Conservation (phyloP, 2,113 vertebrate genomes). For the Thinocorus orbignyianus region DNA sequence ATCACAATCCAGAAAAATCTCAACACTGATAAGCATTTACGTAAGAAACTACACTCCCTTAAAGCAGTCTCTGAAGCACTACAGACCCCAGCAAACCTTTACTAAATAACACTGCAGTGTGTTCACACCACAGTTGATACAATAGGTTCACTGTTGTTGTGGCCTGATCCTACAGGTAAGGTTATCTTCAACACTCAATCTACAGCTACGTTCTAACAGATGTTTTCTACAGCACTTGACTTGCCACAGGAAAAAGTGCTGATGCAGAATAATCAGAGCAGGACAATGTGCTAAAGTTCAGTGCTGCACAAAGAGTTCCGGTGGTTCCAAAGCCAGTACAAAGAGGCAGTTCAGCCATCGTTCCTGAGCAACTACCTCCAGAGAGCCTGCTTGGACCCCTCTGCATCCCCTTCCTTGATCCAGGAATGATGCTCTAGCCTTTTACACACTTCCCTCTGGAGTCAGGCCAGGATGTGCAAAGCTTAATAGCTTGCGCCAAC, state of each 20-base stretch:
- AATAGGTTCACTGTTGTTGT: background rate
- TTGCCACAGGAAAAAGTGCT: background rate
- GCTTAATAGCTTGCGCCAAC: background rate
- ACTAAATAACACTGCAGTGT: background rate
- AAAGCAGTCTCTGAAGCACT: background rate
- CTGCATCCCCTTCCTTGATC: rapidly evolving
- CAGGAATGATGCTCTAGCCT: background rate
- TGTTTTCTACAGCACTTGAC: background rate
- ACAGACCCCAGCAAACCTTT: background rate
- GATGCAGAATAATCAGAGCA: background rate
- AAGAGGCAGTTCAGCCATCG: background rate
- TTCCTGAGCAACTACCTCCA: background rate
- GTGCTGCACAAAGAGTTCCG: background rate
- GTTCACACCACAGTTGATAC: background rate
- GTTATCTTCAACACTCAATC: background rate
- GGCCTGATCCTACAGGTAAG: background rate
- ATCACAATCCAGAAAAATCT: background rate
- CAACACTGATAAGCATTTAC: background rate
- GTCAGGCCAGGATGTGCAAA: background rate
- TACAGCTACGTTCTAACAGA: background rate
- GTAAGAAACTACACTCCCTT: background rate
- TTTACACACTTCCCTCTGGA: background rate
- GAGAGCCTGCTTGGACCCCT: background rate
- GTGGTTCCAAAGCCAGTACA: background rate
- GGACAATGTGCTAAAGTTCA: background rate